These are phyloP conservation scores for Cygnus buccinator DNA, from an alignment of 2,113 vertebrate genomes.

Conservation along the genomic window DNA sequence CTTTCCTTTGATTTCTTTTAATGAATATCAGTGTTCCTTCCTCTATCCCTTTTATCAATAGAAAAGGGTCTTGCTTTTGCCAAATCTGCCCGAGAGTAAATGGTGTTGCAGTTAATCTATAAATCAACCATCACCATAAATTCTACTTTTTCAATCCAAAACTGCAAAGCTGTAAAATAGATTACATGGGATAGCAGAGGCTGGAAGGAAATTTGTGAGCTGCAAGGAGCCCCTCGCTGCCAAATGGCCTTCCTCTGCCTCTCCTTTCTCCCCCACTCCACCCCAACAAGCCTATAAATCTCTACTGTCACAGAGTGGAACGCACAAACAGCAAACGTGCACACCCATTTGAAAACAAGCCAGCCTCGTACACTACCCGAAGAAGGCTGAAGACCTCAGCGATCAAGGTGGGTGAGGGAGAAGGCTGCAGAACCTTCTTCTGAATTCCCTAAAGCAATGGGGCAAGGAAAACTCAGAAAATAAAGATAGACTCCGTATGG, in stretches of 20 bases:
- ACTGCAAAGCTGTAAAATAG: slow-evolving; percentile 56
- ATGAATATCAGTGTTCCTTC: slow-evolving; percentile 31
- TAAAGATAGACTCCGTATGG: neutral
- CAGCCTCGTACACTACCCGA: neutral
- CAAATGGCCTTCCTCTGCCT: slow-evolving; percentile 9
- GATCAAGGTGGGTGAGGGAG: neutral
- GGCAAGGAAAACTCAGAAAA: neutral
- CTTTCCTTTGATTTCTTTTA: slow-evolving; percentile 51
- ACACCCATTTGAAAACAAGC: neutral
- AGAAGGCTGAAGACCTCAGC: neutral
- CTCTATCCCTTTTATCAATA: slow-evolving; percentile 46
- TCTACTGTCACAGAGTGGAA: neutral
- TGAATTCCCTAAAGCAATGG: neutral
- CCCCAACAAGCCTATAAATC: neutral
- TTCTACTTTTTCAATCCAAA: slow-evolving; percentile 40
- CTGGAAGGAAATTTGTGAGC: slow-evolving; percentile 50
- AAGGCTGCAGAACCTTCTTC: neutral
- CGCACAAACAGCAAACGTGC: neutral
- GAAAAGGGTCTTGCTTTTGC: slow-evolving; percentile 51
- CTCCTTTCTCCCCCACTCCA: neutral
- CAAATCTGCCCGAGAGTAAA: slow-evolving; percentile 60
- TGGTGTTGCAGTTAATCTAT: slow-evolving; percentile 52
- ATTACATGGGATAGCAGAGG: slow-evolving; percentile 41
- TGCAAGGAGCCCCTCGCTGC: neutral
- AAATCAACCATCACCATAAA: slow-evolving; percentile 69